Percentiles rank a stretch among this genome's conserved stretches.
Conservation (phyloP, 2,113 vertebrate genomes). For the Aleadryas rufinucha region DNA sequence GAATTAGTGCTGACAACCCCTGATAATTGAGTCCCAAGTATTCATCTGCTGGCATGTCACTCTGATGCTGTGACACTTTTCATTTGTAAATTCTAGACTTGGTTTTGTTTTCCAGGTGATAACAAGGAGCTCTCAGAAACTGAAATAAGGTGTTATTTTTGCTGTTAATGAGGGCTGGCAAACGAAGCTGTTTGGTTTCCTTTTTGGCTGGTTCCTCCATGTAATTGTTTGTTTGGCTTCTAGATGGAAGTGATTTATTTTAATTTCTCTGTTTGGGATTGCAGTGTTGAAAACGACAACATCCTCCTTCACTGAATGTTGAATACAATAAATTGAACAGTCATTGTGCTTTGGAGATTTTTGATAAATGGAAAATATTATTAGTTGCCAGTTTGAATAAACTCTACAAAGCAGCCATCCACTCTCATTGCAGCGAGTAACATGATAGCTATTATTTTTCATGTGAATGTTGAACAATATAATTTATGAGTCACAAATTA, state of each 20-base stretch:
- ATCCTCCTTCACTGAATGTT: neutral
- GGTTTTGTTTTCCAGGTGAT: constrained; percentile 29
- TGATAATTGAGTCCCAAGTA: neutral
- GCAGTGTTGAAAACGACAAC: neutral
- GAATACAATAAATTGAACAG: neutral
- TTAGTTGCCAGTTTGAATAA: constrained; percentile 19
- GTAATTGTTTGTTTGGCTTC: constrained; percentile 56
- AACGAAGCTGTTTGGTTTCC: constrained; percentile 16
- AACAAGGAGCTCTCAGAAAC: neutral
- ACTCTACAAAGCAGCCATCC: neutral
- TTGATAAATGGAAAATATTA: constrained; percentile 14
- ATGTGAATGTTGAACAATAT: neutral
- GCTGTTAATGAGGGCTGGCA: constrained; percentile 15
- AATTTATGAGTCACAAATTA: constrained; percentile 24
- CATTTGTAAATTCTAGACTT: neutral
- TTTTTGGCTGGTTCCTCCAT: neutral
- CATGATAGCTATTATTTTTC: constrained; percentile 29
- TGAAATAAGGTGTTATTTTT: constrained; percentile 24
- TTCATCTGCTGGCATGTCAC: neutral
- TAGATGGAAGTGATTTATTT: constrained; percentile 42
- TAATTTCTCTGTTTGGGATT: constrained; percentile 14
- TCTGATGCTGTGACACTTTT: neutral
- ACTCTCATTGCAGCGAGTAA: neutral
- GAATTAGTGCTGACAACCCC: neutral
- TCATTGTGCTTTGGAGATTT: constrained; percentile 1